Conservation (phyloP, 2,888 invertebrate genomes). For the Scaptodrosophila latifasciaeformis region DNA sequence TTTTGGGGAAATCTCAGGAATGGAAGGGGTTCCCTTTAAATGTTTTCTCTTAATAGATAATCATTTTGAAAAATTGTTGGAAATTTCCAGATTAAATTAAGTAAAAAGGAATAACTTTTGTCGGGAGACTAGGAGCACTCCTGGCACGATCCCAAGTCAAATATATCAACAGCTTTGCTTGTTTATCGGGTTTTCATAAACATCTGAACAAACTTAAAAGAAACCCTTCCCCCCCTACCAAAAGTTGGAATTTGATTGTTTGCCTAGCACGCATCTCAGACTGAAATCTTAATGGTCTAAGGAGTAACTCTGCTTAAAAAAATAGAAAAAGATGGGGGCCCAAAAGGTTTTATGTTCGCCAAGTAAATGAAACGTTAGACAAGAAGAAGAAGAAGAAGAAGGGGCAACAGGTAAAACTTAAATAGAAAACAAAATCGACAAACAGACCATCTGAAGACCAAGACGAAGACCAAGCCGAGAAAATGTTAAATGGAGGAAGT, state of each 20-base stretch:
- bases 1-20: neutral
- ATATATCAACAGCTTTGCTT: too few relatives aligned
- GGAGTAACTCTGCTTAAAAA: neutral
- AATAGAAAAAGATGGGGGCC: neutral
- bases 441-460: constrained; percentile 30
- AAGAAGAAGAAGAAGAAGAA: constrained; percentile 38
- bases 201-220: too few relatives aligned
- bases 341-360: constrained; percentile 54
- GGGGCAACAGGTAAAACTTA: constrained; percentile 66
- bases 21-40: too few relatives aligned
- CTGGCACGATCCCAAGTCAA: too few relatives aligned
- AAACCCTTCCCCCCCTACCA: too few relatives aligned
- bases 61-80: constrained; percentile 24
- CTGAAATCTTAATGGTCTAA: neutral
- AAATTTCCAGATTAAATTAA: too few relatives aligned
- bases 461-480: constrained; percentile 20
- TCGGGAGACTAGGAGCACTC: too few relatives aligned
- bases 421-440: constrained; percentile 65
- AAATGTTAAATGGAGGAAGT: constrained; percentile 61
- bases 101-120: too few relatives aligned
- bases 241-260: too few relatives aligned
- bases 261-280: too few relatives aligned
- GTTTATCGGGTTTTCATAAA: too few relatives aligned
- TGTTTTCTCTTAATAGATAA: neutral
- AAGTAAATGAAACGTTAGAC: constrained; percentile 36